Conservation (phyloP, 2,113 vertebrate species). For the Perca fluviatilis region DNA sequence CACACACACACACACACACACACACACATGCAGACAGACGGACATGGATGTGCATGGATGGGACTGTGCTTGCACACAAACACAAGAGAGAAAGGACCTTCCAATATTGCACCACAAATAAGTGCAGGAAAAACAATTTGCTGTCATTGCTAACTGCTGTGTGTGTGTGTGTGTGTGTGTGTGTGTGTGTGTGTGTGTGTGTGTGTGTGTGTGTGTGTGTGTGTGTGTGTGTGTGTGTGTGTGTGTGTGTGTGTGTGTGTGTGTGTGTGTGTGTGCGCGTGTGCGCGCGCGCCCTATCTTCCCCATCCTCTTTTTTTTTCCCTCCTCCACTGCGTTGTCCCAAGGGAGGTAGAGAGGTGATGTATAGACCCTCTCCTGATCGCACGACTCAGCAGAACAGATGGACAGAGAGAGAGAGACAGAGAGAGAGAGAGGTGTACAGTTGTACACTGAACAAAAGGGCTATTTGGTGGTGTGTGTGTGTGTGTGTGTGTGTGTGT, state of each 20-base stretch:
- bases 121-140: constrained; percentile 69
- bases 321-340: constrained; percentile 69
- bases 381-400: constrained; percentile 78
- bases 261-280: constrained; percentile 3
- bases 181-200: constrained; percentile 27
- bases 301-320: constrained; percentile 21
- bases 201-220: neutral
- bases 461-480: neutral
- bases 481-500: neutral
- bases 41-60: constrained; percentile 5
- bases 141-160: constrained; percentile 75
- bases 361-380: constrained; percentile 76
- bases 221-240: no score
- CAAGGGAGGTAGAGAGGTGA: constrained; percentile 76
- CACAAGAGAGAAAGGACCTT: constrained; percentile 36
- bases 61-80: constrained; percentile 30
- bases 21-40: neutral
- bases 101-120: constrained; percentile 65
- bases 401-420: constrained; percentile 66
- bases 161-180: constrained; percentile 15
- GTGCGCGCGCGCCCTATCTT: neutral
- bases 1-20: constrained; percentile 3
- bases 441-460: constrained; percentile 59
- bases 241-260: neutral
- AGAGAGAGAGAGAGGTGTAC: constrained; percentile 61